Base-by-base conservation (phyloP, 2,888 invertebrate genomes). In the Epinotia demarniana region DNA sequence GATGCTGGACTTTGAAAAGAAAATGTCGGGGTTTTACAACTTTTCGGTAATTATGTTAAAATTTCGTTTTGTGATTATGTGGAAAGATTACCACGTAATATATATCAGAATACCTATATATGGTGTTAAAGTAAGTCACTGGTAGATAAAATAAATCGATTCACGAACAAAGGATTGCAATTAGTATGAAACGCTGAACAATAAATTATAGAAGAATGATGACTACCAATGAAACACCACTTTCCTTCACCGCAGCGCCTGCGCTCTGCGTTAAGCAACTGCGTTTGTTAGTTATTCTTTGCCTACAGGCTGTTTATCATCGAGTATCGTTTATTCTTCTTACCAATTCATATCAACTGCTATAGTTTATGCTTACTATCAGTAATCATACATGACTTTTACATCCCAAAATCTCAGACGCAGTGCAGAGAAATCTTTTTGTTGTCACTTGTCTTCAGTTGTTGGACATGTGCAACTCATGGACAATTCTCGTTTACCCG, bases 241-340 rank as follows among this genome's bases (percentile, higher is more conserved):
- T 87, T 86, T 85, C 85, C 79, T 80, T 83, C 63, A 85, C 85
- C 83, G 80, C 86, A 85, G 70, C 78, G 79, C 80, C 80, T 80
- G 79, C 79, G 78, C 77, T 18, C 57, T 69, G 57, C 75, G 76
- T 83, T 81, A 76, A 73, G 81, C 81, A 83, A 82, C 78, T 75
- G 27, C 72, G 75, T 77, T 80, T 79, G 77, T 80, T 82, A 81
- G 77, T 79, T 79, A 77, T 77, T 62, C 64, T 75, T 61, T 58
- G 49, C 43, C 12, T 79, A 84, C 79, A 83, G 82, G 80, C 53
- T 77, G 82, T 57, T 57, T 9, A 16, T 53, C 6, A 53, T 5
- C 53, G 16, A 16, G 27, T 53, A 23, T 16, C 13, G 46, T 53
- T 53, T 1, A 27, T 68, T 4, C 3, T n/a, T 58, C 19, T 19